phyloP scores from a whole-genome alignment of 2,113 vertebrate species.

The Dicrurus megarhynchus region DNA sequence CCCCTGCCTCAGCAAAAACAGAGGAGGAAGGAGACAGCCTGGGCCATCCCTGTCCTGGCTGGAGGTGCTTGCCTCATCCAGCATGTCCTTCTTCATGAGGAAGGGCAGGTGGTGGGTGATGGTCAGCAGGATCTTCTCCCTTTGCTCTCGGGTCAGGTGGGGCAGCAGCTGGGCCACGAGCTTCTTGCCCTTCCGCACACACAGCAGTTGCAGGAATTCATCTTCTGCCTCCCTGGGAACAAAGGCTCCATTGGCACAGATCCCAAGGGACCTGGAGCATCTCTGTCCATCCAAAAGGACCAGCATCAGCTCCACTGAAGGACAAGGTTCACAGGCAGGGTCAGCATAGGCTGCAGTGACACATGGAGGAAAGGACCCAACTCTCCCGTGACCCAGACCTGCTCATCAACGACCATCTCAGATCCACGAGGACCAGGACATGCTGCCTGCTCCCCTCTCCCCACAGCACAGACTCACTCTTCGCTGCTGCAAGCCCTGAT shows the following conservation, averaged over 20 bases:
- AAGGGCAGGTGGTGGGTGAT: constrained; percentile 81
- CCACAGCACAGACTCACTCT: constrained; percentile 56
- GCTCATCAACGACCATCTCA: background rate
- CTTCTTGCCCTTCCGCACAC: constrained; percentile 87
- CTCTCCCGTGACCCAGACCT: background rate
- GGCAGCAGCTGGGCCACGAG: constrained; percentile 83
- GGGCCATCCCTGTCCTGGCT: background rate
- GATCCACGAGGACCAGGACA: rapidly evolving
- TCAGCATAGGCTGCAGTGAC: background rate
- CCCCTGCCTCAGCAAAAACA: background rate
- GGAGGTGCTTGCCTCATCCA: constrained; percentile 79
- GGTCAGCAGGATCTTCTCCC: constrained; percentile 71
- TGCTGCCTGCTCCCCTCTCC: background rate
- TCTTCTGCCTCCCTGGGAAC: constrained; percentile 76
- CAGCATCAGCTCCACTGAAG: background rate
- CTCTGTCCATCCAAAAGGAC: background rate
- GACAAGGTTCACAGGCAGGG: rapidly evolving
- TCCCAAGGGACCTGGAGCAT: background rate
- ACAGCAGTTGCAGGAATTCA: constrained; percentile 86
- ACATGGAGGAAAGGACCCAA: background rate
- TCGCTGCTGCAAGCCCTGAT: constrained; percentile 52
- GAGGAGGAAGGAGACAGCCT: background rate
- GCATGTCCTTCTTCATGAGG: constrained; percentile 82
- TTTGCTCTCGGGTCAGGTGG: constrained; percentile 74
- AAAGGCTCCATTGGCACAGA: background rate